These are phyloP conservation scores for Notarius lentiginosus DNA, from an alignment of 2,113 vertebrate genomes.

Conservation along the genomic window DNA sequence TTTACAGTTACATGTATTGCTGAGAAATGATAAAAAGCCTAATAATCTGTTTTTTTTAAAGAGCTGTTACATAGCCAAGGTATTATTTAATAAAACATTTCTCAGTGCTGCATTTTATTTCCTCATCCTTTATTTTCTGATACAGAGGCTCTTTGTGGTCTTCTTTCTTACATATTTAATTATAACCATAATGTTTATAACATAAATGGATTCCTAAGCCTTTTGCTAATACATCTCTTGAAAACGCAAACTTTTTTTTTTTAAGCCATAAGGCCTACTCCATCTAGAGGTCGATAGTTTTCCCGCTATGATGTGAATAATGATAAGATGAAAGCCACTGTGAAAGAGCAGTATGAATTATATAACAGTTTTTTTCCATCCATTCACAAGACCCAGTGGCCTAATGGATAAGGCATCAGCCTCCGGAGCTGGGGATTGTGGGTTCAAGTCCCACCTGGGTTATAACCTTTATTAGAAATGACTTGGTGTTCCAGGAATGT, in stretches of 20 bases:
- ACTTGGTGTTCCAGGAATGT: not conserved
- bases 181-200: not conserved
- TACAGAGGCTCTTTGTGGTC: not conserved
- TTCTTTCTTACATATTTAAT: not conserved
- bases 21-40: not conserved
- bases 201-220: not conserved
- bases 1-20: not conserved
- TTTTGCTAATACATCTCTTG: not conserved
- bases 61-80: not conserved
- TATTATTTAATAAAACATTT: not conserved
- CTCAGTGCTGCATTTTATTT: not conserved
- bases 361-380: too few species aligned
- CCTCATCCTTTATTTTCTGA: not conserved
- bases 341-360: not conserved
- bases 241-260: not conserved
- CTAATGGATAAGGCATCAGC: conserved; percentile 99
- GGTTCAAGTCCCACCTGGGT: conserved; percentile 88
- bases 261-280: not conserved
- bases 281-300: not conserved
- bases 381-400: not conserved
- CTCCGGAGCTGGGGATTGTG: conserved; percentile 95
- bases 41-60: not conserved
- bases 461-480: not conserved
- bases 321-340: not conserved
- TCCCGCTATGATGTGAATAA: not conserved